Conservation (phyloP, 2,888 invertebrate genomes). For the Synanthedon tipuliformis region DNA sequence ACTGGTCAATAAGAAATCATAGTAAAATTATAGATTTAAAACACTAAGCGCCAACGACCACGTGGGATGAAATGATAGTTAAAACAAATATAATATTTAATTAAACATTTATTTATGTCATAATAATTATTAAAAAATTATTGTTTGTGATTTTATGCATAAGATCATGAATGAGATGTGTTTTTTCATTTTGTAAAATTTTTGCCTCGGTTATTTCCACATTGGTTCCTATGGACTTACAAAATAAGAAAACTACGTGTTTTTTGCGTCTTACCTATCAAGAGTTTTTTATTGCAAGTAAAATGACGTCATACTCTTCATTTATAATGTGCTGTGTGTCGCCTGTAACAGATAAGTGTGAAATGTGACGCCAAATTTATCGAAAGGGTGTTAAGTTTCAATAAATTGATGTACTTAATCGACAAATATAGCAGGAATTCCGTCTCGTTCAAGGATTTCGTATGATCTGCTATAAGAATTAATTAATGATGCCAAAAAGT, state of each 20-base stretch:
- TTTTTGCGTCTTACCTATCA: background rate
- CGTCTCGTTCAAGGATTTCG: background rate
- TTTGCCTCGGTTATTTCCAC: too few relatives aligned
- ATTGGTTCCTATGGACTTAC: background rate
- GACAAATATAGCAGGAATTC: constrained; percentile 28
- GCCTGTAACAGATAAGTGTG: constrained; percentile 13
- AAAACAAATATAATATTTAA: too few relatives aligned
- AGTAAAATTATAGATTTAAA: too few relatives aligned
- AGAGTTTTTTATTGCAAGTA: background rate
- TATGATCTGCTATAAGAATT: constrained; percentile 7
- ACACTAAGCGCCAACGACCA: too few relatives aligned
- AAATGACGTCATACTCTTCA: constrained; percentile 5
- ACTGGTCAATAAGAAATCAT: too few relatives aligned
- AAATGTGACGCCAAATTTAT: constrained; percentile 27
- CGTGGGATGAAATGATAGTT: too few relatives aligned
- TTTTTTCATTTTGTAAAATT: too few relatives aligned
- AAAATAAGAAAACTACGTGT: background rate
- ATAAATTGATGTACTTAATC: constrained; percentile 30
- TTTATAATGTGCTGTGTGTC: background rate
- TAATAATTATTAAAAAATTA: too few relatives aligned
- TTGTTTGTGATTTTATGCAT: too few relatives aligned
- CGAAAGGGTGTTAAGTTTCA: constrained; percentile 22
- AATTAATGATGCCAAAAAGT: background rate
- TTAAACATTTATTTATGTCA: too few relatives aligned
- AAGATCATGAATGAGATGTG: too few relatives aligned